Evolutionary conservation across 2,888 invertebrate species (phyloP).

Genomic region (Rhodophaea formosa): DNA sequence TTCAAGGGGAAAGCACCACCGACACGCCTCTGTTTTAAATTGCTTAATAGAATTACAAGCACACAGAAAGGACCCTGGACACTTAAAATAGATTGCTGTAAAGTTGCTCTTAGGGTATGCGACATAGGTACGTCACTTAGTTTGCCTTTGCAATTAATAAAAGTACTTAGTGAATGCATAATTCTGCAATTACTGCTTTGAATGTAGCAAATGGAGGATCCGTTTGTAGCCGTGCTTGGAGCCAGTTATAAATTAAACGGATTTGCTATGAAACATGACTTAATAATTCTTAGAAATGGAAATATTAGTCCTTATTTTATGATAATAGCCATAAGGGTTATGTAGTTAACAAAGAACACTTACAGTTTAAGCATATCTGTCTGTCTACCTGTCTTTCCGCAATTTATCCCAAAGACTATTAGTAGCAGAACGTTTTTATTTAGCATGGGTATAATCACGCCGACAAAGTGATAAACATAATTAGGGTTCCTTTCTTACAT

Average conservation of each 20-base stretch:
- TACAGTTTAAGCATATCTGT: no score
- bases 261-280: not conserved
- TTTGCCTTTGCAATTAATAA: constrained; percentile 21
- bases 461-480: no score
- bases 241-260: not conserved
- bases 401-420: no score
- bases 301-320: no score
- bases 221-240: not conserved
- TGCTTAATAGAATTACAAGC: constrained; percentile 37
- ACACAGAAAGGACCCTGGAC: constrained; percentile 26
- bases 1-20: not conserved
- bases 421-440: no score
- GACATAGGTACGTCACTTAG: constrained; percentile 30
- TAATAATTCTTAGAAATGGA: no score
- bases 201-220: not conserved
- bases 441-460: no score
- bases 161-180: not conserved
- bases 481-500: no score
- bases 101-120: constrained; percentile 31
- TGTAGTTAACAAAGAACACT: no score
- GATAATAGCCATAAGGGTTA: no score
- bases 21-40: constrained; percentile 31
- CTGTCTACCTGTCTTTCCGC: no score
- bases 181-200: constrained; percentile 5
- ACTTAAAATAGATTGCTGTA: constrained; percentile 42